Percentiles rank a stretch among this genome's conserved stretches.
Evolutionary conservation across 2,888 invertebrate genomes (phyloP).

Genomic region (Stenodema calcarata): DNA sequence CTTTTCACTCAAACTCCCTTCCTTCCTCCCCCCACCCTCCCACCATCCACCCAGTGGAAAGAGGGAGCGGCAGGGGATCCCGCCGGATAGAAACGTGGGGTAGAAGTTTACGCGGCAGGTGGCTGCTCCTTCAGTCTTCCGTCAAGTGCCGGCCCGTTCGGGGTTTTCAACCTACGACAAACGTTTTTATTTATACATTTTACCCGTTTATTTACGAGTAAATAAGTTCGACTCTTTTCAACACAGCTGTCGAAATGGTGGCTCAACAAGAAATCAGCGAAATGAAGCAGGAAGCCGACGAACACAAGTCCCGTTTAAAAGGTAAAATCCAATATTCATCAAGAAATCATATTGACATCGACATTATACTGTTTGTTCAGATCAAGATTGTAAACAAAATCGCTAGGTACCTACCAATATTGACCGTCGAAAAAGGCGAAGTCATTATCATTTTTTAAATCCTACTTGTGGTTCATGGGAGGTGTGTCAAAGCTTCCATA

Average conservation of each 20-base stretch:
- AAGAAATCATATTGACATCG: too few species aligned
- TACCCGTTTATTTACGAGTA: not conserved
- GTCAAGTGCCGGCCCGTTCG: not conserved
- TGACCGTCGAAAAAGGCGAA: too few species aligned
- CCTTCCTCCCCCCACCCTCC: not conserved
- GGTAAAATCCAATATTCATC: not conserved
- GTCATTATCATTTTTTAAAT: too few species aligned
- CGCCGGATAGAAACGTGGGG: not conserved
- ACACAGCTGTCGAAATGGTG: not conserved
- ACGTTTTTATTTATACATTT: not conserved
- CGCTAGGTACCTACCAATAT: too few species aligned
- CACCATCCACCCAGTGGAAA: not conserved
- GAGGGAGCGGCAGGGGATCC: not conserved
- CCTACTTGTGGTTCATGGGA: too few species aligned
- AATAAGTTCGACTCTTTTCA: not conserved
- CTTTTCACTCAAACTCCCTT: too few species aligned
- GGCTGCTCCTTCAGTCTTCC: not conserved
- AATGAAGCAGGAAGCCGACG: not conserved
- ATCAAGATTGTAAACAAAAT: too few species aligned
- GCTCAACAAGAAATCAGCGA: not conserved
- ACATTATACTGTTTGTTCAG: too few species aligned
- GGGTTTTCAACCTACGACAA: not conserved
- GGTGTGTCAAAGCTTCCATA: too few species aligned
- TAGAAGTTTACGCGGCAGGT: not conserved
- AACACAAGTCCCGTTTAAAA: not conserved